phyloP scores from a whole-genome alignment of 2,113 vertebrate species.

The Laterallus jamaicensis region DNA sequence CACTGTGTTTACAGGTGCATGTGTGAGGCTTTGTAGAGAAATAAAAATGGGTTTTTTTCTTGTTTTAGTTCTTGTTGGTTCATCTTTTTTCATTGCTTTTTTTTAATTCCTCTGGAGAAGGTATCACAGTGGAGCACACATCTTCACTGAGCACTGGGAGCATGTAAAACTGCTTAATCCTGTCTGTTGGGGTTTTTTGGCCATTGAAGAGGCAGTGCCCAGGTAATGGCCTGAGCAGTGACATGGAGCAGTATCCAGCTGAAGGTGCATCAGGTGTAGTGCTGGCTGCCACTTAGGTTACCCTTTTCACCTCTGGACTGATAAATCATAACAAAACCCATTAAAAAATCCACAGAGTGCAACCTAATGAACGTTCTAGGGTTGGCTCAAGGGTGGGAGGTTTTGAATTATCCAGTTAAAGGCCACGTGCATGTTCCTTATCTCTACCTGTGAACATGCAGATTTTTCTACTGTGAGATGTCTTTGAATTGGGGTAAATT shows the following conservation, averaged over 20 bases:
- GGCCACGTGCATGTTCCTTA: fast-evolving
- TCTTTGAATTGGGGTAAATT: neutral
- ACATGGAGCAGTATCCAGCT: neutral
- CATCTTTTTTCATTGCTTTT: neutral
- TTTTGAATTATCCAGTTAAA: neutral
- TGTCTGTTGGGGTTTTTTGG: neutral
- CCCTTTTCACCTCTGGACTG: neutral
- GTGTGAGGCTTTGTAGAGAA: neutral
- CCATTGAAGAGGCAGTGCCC: neutral
- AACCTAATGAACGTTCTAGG: neutral
- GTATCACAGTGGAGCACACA: neutral
- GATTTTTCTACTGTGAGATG: neutral
- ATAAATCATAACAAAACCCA: neutral
- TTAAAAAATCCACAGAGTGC: neutral
- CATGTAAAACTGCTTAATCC: neutral
- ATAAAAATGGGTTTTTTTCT: neutral
- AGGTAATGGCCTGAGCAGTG: neutral
- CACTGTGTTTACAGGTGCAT: neutral
- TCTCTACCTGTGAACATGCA: neutral
- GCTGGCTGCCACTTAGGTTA: neutral
- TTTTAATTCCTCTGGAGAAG: neutral
- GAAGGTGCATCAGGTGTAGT: no score
- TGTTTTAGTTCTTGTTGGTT: neutral
- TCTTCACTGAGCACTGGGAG: neutral
- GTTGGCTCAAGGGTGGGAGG: neutral